phyloP scores from a whole-genome alignment of 2,888 invertebrate species.

The Polydesmus complanatus region DNA sequence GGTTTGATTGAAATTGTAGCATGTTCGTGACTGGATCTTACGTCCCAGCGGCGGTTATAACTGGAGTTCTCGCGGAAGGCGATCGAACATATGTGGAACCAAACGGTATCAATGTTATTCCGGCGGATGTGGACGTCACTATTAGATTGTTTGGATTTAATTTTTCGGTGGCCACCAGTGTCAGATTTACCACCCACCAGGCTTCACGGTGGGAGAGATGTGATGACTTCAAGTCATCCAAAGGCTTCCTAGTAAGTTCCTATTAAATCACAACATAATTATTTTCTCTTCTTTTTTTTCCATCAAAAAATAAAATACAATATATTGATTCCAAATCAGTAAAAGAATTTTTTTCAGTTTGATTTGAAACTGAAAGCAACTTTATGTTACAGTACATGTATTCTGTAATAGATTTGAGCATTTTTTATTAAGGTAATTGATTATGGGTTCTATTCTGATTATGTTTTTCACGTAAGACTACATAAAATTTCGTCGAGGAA shows the following conservation, averaged over 20 bases:
- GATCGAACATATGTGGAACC: constrained; percentile 22
- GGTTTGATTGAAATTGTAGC: neutral
- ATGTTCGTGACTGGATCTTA: neutral
- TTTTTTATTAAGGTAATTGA: too few species aligned
- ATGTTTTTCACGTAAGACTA: too few species aligned
- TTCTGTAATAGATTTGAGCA: neutral
- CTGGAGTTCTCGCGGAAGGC: constrained; percentile 8
- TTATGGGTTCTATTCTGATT: too few species aligned
- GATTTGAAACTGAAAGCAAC: neutral
- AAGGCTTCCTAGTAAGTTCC: constrained; percentile 22
- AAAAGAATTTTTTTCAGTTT: too few species aligned
- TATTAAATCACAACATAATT: neutral
- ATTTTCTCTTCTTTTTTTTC: neutral
- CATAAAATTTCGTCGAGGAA: too few species aligned
- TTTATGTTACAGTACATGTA: neutral
- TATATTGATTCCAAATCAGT: too few species aligned
- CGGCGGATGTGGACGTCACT: constrained; percentile 44
- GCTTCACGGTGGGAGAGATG: constrained; percentile 45
- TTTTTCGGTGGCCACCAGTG: constrained; percentile 47
- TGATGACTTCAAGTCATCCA: constrained; percentile 40
- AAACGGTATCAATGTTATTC: constrained; percentile 51
- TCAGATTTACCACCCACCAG: constrained; percentile 50
- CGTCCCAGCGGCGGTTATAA: neutral
- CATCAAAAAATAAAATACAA: too few species aligned
- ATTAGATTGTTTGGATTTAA: constrained; percentile 61